Evolutionary conservation across 1,140 invertebrate species (phyloP), one percentile per base, ranked within the genome.

Genomic region (Holotrichia oblita): DNA sequence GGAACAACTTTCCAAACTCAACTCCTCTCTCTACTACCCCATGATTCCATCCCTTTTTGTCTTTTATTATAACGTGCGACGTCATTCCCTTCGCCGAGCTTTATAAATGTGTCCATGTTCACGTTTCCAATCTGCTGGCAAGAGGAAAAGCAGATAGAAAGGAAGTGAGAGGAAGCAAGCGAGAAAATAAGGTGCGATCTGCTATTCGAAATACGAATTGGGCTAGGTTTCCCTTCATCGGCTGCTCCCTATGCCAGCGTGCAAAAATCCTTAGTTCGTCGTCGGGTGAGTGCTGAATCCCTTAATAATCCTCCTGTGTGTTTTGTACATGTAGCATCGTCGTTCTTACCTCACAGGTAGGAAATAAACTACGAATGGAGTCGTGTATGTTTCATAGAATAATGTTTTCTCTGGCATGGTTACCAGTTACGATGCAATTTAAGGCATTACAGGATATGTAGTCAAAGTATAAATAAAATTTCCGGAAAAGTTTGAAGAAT

Each of bases 1-100:
- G 17, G 61, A 64, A 64, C 61, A 64, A 64, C 17, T 64, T 64
- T 64, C 61, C 17, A 27, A 64, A 64, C 61, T 64, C 22, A 64
- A 64, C 61, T 20, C 61, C 17, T 22, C 22, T 64, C 24, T 64
- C 61, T 12, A 3, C 3, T n/a, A n/a, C n/a, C 12, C 44, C n/a
- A 48, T 48, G 44, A 48, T 48, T 48, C 44, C 44, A n/a, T n/a
- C 44, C 44, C 44, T 48, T 48, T 48, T n/a, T n/a, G n/a, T n/a
- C 44, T 48, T 48, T 48, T 48, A 48, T 48, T 48, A 48, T 48
- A 48, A n/a, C 7, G 44, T 3, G 44, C 12, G 44, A 48, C 44
- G 44, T 48, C 44, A 48, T n/a, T 48, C n/a, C 44, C 44, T 48
- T 12, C 44, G 44, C 44, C 44, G 44, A 48, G n/a, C 44, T 48